Conservation (phyloP, 2,797 vertebrate species). For the Sebastes matsubarae region DNA sequence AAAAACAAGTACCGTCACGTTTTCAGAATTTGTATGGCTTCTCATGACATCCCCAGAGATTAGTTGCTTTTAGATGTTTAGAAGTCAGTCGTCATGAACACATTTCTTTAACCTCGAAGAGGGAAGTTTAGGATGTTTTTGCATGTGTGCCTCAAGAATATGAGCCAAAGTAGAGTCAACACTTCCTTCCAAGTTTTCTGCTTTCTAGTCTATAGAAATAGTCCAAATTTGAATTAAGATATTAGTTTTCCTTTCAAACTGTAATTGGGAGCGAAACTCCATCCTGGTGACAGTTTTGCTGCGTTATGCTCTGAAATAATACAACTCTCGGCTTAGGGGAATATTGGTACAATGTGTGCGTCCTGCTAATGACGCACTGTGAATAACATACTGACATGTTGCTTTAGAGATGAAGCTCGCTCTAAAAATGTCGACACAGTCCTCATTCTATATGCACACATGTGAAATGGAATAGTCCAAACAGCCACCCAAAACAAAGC, state of each 20-base stretch:
- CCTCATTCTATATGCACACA: neutral
- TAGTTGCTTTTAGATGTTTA: neutral
- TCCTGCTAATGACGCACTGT: neutral
- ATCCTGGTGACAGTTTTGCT: neutral
- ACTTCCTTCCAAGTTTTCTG: neutral
- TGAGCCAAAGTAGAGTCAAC: constrained; percentile 3
- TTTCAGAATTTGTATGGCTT: too few species aligned
- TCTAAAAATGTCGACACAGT: constrained; percentile 9
- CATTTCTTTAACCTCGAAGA: neutral
- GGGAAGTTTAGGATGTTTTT: neutral
- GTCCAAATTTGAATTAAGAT: neutral
- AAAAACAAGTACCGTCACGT: neutral
- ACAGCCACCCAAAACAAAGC: neutral
- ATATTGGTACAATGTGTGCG: neutral
- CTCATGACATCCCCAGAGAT: neutral
- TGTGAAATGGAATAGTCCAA: neutral
- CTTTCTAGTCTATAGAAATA: neutral
- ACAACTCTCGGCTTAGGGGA: neutral
- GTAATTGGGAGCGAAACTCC: neutral
- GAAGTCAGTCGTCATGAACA: neutral
- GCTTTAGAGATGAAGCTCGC: neutral
- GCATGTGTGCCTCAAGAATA: neutral
- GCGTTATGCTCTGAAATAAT: neutral
- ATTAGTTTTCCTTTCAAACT: neutral
- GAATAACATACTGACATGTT: neutral